Base-by-base conservation (phyloP, 1,140 invertebrate genomes). In the Ostrea denselamellosa region DNA sequence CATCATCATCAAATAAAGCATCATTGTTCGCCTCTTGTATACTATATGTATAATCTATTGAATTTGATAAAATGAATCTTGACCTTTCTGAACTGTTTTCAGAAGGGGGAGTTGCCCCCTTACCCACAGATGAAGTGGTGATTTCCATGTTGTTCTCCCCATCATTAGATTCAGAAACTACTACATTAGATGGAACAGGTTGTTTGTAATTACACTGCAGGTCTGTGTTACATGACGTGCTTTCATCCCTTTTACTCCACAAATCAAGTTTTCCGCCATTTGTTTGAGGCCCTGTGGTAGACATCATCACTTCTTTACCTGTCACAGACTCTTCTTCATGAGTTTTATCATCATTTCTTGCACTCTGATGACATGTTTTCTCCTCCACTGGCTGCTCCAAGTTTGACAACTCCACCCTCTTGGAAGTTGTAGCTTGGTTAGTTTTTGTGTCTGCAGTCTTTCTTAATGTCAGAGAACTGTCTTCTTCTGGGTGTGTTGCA, bases 51-150 rank as follows among this genome's bases (percentile, higher is more conserved):
- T 62, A 85, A 65, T 85, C 56, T 62, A 85, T 65, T 8, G 54
- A 83, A 12, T 83, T 44, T 22, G 82, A 83, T 19, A 83, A 54
- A 52, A 83, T 51, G 51, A 83, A 83, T 83, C 51, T 51, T 10
- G 82, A 83, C 12, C 44, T 25, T 14, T 77, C 68, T 28, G 28
- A 34, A 12, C 28, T 34, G 28, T 34, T 77, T 28, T 28, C 68
- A 62, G 14, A 17, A 7, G 56, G 19, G n/a, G n/a, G 56, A 62
- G 56, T 62, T 25, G 9, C 68, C 9, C 28, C 68, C 14, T 77
- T 17, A 34, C 12, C 58, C 58, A 12, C 9, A 2, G 8, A 28
- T 28, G 25, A 22, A 34, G 28, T 44, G 1, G 68, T 77, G 10
- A 77, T 25, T 34, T 22, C 25, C 9, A 9, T 25, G 2, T 10